Evolutionary conservation across 2,888 invertebrate genomes (phyloP), one percentile per base, ranked within the genome.

Genomic region (Lepetodrilus schrolli): DNA sequence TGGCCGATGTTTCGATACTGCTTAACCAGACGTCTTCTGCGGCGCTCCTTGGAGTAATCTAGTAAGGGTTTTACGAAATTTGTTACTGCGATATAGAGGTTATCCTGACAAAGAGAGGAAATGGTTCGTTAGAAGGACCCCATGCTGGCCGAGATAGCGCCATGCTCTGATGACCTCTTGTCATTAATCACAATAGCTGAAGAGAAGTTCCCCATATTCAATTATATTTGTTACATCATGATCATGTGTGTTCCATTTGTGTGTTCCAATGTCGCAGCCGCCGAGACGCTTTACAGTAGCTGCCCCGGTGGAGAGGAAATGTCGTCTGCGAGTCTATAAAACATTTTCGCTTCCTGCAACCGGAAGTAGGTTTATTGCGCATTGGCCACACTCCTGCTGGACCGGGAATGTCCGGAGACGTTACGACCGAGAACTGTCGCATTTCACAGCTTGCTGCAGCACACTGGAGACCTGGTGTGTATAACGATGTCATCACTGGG

Each of bases 241-340:
- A 30, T 58, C 26, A 58, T 58, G 58, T n/a, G 17, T 58, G 58
- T 58, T 58, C 58, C 58, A 58, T 58, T 58, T 58, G n/a, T 34
- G 43, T 43, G 43, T 43, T 34, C 58, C 58, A 21, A 30, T 26
- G 26, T 30, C 30, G 8, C 26, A 13, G 34, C 34, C 7, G 2
- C 43, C 58, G 34, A 58, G 26, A 17, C 58, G 30, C 58, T 30
- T 48, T 3, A n/a, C 30, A 58, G 58, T 30, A 58, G 7, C 30
- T 13, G 30, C 34, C 30, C 58, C 58, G 17, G 26, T 2, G 30
- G n/a, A 58, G 30, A 58, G 58, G 58, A 58, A 58, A 58, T 58
- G 58, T 34, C 26, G 58, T 58, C 58, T 26, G 26, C 1, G n/a
- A 10, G 30, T 26, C 58, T 30, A 58, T 58, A 58, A 58, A 26